Evolutionary conservation across 1,140 invertebrate genomes (phyloP), one percentile per base, ranked within the genome.

Genomic region (Hetaerina americana): DNA sequence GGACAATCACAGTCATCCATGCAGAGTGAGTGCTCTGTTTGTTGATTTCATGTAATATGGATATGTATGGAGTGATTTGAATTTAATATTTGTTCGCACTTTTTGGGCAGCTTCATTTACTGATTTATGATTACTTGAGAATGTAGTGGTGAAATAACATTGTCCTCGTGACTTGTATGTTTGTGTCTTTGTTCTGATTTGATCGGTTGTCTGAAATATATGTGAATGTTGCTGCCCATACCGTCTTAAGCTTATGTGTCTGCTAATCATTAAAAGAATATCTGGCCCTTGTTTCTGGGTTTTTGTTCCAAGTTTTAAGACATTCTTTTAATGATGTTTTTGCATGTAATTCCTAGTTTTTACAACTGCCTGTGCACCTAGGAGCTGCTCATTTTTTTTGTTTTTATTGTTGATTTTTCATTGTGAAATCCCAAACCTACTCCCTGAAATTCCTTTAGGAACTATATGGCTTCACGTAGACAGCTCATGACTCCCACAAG

Each of bases 401-500:
- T 57, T 57, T 57, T 57, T 73, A 27, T 72, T 74, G 66, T 71
- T n/a, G n/a, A 27, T 73, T 70, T 69, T 67, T 28, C 69, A 69
- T 28, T 66, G 22, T 72, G 25, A 57, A 57, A 57, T 57, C 22
- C 40, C 40, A 12, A 57, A 12, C n/a, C n/a, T n/a, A n/a, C n/a
- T n/a, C 15, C 40, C 40, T 57, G 40, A 57, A 57, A 57, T n/a
- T 12, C 40, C 40, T 72, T 22, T 76, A 78, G 77, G 74, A 75
- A 76, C 49, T 73, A 76, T 76, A 69, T 74, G 69, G 70, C 71
- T 71, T 77, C 75, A 40, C 74, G 73, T 67, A 74, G 74, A 40
- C 75, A 74, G 73, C 70, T 72, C 66, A 25, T 76, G 73, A 75
- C 74, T 70, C 71, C 75, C 70, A 69, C 49, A 24, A 72, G 66